Conservation (phyloP, 2,888 invertebrate species). For the Mechanitis mazaeus region DNA sequence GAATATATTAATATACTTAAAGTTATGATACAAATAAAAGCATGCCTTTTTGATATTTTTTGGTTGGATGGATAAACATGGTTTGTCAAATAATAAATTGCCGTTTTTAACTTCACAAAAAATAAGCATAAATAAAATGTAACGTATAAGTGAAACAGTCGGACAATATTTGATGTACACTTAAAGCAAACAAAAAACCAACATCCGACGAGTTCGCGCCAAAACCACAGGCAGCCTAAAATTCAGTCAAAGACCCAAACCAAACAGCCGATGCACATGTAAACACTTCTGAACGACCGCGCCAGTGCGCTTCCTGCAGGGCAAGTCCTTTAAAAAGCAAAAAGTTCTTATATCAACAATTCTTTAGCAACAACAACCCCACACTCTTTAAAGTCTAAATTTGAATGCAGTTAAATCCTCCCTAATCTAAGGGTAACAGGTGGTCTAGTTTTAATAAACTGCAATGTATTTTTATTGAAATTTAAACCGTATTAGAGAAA, state of each 20-base stretch:
- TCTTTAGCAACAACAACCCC: conserved; percentile 27
- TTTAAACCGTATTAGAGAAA: conserved; percentile 62
- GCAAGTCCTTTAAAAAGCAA: conserved; percentile 34
- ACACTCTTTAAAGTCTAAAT: conserved; percentile 28
- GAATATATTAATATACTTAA: too few species aligned
- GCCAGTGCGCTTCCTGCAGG: conserved; percentile 40
- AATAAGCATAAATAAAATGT: not conserved
- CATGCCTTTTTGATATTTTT: too few species aligned
- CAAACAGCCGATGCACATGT: conserved; percentile 57
- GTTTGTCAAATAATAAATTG: too few species aligned
- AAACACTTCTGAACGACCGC: conserved; percentile 51
- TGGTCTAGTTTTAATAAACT: conserved; percentile 41
- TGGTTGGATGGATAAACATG: not conserved
- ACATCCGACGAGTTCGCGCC: conserved; percentile 55
- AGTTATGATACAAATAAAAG: too few species aligned
- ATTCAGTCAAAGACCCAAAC: conserved; percentile 59
- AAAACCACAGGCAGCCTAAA: conserved; percentile 57
- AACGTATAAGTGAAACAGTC: not conserved
- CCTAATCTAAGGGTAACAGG: conserved; percentile 55
- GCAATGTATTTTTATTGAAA: conserved; percentile 49
- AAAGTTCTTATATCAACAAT: conserved; percentile 38
- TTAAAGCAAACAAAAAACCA: conserved; percentile 52
- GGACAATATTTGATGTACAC: conserved; percentile 39
- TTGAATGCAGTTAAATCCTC: conserved; percentile 29
- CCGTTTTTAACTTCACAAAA: not conserved